phyloP scores from a whole-genome alignment of 30 jellyfish, hydroid and myxozoan species.

The Rhopilema esculentum region DNA sequence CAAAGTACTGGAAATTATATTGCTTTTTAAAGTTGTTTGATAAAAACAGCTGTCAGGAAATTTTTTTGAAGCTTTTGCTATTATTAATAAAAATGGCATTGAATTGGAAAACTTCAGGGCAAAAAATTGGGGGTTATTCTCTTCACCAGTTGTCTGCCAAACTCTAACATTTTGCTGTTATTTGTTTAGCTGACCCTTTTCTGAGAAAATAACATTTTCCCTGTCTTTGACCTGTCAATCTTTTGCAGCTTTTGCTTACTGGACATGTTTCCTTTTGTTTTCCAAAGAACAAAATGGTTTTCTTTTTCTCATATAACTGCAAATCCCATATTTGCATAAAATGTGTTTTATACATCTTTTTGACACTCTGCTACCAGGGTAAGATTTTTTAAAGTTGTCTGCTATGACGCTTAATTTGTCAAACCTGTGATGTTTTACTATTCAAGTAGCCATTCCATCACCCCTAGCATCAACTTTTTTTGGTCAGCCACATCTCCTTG shows the following conservation, averaged over 20 bases:
- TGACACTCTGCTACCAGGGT: not conserved
- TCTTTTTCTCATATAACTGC: not conserved
- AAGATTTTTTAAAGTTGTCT: not conserved
- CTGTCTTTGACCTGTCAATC: too few relatives aligned
- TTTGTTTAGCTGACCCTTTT: not conserved
- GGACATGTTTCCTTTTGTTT: not conserved
- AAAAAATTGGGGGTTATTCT: not conserved
- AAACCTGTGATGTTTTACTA: not conserved
- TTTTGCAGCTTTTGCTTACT: too few relatives aligned
- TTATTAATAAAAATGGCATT: not conserved
- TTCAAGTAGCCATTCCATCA: not conserved
- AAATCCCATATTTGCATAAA: not conserved
- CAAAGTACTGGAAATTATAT: too few relatives aligned
- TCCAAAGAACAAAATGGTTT: not conserved
- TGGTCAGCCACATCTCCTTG: not conserved
- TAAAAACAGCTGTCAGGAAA: too few relatives aligned
- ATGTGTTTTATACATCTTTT: not conserved
- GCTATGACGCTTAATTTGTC: not conserved
- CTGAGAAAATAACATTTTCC: not conserved
- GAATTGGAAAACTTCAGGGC: conserved; percentile 2
- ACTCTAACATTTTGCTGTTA: not conserved
- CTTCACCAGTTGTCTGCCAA: not conserved
- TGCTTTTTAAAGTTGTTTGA: too few relatives aligned
- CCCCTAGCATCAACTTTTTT: not conserved
- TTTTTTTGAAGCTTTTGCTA: too few relatives aligned